Evolutionary conservation across 2,888 invertebrate genomes (phyloP), one percentile per base, ranked within the genome.

Genomic region (Lepidonotus clava): DNA sequence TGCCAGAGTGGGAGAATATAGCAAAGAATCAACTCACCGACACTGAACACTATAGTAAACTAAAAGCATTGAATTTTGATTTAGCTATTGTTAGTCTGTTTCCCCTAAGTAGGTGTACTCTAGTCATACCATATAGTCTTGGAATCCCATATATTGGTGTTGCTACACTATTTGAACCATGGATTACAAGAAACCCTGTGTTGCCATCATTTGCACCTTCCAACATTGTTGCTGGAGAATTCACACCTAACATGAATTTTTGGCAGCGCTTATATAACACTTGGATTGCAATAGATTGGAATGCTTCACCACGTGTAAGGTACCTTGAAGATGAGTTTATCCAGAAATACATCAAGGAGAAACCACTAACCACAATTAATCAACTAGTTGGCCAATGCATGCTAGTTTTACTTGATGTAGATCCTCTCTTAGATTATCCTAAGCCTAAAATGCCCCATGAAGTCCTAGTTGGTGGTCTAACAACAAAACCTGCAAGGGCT

Each of bases 371-470:
- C 8, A 51, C 84, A 18, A 18, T 86, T 0, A 41, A 86, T 40
- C 14, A 18, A 24, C 24, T 88, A 21, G 76, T 84, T 21, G 67
- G 34, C 0, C 46, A 67, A 38, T 84, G 83, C 24, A 46, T 85
- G 32, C 67, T 88, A 24, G 87, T 86, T 61, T 34, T 88, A 28
- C 40, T 87, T 21, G 87, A 87, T 38, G 32, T 84, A 0, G 88
- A 88, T 51, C n/a, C 77, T 4, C 28, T 86, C 11, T 51, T 88
- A 0, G 88, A 88, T 34, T 88, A 86, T 41, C 80, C 88, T 6
- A 61, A 87, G 46, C 88, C 87, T 5, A 83, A 38, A 11, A 87
- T 87, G 87, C 86, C 88, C 21, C 86, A 88, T 83, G 87, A 85
- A 67, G 84, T 87, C 21, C 36, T 84, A 24, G 76, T 86, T 18